Percentiles rank a stretch among this genome's conserved stretches.
phyloP scores from a whole-genome alignment of 2,888 invertebrate species.

The Drosophila rellima region DNA sequence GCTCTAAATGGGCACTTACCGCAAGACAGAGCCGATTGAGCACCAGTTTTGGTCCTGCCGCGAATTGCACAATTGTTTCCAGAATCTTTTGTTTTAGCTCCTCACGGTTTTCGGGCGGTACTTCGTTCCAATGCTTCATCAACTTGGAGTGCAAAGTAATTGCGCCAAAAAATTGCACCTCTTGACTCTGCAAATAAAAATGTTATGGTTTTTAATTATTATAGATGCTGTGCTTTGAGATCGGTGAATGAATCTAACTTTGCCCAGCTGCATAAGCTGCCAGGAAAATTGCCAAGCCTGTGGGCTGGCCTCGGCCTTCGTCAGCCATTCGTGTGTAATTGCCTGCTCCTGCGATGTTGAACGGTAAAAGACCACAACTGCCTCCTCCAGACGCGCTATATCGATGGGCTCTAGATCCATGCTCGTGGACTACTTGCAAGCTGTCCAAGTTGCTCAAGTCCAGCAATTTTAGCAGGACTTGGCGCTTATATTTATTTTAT shows the following conservation, averaged over 20 bases:
- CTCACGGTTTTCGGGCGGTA: constrained; percentile 92
- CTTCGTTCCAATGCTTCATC: constrained; percentile 94
- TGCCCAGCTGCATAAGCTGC: constrained; percentile 93
- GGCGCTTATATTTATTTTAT: constrained; percentile 38
- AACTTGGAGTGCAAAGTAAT: constrained; percentile 95
- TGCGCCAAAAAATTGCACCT: constrained; percentile 97
- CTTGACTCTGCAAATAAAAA: constrained; percentile 89
- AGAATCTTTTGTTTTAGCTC: constrained; percentile 92
- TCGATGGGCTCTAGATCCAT: constrained; percentile 74
- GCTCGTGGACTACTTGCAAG: not conserved
- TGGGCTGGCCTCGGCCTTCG: constrained; percentile 92
- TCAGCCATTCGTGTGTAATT: constrained; percentile 94
- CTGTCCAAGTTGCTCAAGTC: constrained; percentile 35
- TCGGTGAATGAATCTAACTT: constrained; percentile 87
- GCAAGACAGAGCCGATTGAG: constrained; percentile 94
- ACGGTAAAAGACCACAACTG: constrained; percentile 85
- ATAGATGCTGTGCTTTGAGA: not conserved
- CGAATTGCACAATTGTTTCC: constrained; percentile 91
- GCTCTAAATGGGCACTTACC: constrained; percentile 86
- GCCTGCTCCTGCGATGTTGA: constrained; percentile 89
- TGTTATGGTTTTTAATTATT: not conserved
- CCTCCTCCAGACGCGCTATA: constrained; percentile 84
- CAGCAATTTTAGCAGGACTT: constrained; percentile 54
- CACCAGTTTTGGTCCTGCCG: constrained; percentile 93
- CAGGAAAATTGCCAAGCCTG: constrained; percentile 97